Conservation (phyloP, 2,797 vertebrate genomes). For the Megaceryle alcyon region DNA sequence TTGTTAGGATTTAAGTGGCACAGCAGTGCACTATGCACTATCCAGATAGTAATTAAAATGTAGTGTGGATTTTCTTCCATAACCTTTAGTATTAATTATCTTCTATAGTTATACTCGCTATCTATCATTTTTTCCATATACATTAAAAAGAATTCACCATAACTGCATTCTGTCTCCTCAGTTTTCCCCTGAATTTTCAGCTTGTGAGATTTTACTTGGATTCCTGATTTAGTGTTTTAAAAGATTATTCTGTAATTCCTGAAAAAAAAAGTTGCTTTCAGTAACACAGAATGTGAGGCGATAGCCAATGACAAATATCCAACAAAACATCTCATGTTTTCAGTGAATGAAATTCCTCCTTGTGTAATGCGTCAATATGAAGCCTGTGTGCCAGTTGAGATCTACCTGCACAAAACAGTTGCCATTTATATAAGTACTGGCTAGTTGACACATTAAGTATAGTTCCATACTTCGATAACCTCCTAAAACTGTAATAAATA, state of each 20-base stretch:
- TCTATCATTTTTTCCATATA: neutral
- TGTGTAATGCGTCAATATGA: neutral
- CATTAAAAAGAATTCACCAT: neutral
- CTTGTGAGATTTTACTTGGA: neutral
- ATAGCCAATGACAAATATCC: neutral
- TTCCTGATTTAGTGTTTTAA: neutral
- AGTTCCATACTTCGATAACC: neutral
- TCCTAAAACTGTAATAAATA: neutral
- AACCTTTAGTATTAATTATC: neutral
- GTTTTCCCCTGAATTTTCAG: neutral
- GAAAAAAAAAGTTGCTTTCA: neutral
- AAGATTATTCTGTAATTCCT: neutral
- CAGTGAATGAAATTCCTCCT: neutral
- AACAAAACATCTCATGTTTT: neutral
- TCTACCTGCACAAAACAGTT: neutral
- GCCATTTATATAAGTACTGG: neutral
- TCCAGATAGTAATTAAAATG: neutral
- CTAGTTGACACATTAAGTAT: neutral
- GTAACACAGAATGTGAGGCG: neutral
- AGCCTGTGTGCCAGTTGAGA: neutral
- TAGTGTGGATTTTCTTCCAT: neutral
- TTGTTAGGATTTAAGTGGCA: too few relatives aligned
- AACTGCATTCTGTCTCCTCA: neutral
- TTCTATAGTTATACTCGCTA: neutral
- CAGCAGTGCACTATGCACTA: neutral